A percentile compares a stretch with the other conserved stretches of the same genome.
phyloP scores from a whole-genome alignment of 2,113 vertebrate genomes.

The Helogale parvula region DNA sequence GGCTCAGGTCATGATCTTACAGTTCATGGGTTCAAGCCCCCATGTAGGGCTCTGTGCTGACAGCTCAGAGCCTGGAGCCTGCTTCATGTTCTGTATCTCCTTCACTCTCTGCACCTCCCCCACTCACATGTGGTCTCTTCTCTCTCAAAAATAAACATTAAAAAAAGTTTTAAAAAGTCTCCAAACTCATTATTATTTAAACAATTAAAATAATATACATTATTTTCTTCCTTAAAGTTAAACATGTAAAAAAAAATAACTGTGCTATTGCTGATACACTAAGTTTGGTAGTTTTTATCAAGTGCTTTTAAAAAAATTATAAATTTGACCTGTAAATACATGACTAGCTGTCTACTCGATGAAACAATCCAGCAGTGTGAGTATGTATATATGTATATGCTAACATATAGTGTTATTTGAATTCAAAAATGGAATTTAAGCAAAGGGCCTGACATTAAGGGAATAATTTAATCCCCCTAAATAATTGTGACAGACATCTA shows the following conservation, averaged over 20 bases:
- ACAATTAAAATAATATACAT: background rate
- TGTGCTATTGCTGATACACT: background rate
- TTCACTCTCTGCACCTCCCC: too few relatives aligned
- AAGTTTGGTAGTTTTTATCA: background rate
- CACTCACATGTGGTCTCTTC: too few relatives aligned
- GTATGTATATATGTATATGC: background rate
- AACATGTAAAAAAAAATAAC: background rate
- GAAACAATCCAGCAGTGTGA: background rate
- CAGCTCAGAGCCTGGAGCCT: too few relatives aligned
- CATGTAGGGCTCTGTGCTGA: too few relatives aligned
- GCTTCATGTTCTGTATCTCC: too few relatives aligned
- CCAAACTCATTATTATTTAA: background rate
- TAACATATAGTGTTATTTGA: slow-evolving; percentile 5
- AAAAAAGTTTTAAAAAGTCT: too few relatives aligned
- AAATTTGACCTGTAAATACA: background rate
- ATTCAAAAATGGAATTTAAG: slow-evolving; percentile 9
- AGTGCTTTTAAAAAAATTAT: background rate
- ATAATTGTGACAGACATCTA: background rate
- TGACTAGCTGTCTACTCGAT: background rate
- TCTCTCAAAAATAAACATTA: too few relatives aligned
- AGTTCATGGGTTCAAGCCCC: too few relatives aligned
- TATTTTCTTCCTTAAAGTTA: background rate
- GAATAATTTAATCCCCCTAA: slow-evolving; percentile 2
- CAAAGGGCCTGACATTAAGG: background rate
- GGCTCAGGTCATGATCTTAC: too few relatives aligned